Evolutionary conservation across 2,797 vertebrate genomes (phyloP).

Genomic region (Staurois parvus): DNA sequence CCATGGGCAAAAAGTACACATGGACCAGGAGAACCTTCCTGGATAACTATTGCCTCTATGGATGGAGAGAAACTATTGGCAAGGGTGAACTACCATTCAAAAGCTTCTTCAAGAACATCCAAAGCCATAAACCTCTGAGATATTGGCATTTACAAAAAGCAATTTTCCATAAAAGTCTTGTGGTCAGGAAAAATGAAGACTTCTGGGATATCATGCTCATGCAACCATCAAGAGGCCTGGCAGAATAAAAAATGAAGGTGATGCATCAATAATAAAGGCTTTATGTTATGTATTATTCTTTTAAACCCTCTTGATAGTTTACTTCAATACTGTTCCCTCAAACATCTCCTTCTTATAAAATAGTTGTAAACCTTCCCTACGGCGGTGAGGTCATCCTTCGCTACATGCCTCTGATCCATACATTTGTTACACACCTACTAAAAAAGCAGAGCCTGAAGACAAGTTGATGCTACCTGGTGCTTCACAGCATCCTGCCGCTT

Average conservation of each 20-base stretch:
- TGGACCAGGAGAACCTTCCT: too few species aligned
- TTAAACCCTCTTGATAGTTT: neutral
- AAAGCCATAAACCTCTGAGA: too few species aligned
- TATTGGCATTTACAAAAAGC: too few species aligned
- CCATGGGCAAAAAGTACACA: too few species aligned
- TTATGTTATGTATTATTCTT: neutral
- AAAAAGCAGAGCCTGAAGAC: slow-evolving; percentile 26
- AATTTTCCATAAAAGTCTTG: too few species aligned
- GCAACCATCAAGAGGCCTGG: neutral
- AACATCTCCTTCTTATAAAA: neutral
- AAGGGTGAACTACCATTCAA: too few species aligned
- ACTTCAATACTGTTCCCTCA: neutral
- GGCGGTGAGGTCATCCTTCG: slow-evolving; percentile 8
- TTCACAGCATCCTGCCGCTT: neutral
- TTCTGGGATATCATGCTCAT: neutral
- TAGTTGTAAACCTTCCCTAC: neutral
- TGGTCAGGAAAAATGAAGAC: too few species aligned
- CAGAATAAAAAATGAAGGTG: neutral
- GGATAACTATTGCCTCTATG: too few species aligned
- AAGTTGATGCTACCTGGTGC: slow-evolving; percentile 2
- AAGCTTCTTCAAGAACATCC: too few species aligned
- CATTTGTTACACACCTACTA: neutral
- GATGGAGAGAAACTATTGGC: too few species aligned
- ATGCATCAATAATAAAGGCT: neutral
- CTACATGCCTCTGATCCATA: slow-evolving; percentile 4